These are phyloP conservation scores for Latrodectus hesperus DNA, from an alignment of 2,888 invertebrate species.

Conservation along the genomic window DNA sequence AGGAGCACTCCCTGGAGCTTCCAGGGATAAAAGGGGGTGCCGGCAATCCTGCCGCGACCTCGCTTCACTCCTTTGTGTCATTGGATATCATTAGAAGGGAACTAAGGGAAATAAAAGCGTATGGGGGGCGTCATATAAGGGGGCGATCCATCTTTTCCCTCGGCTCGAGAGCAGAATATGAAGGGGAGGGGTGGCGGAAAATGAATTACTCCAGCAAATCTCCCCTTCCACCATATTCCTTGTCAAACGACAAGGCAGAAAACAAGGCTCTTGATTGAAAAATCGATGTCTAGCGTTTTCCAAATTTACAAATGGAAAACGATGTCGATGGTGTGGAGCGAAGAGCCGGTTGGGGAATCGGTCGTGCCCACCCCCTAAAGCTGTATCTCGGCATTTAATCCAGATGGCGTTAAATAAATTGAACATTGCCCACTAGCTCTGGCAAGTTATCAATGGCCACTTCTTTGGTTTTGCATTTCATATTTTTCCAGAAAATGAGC, in stretches of 20 bases:
- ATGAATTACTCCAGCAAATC: conserved; percentile 43
- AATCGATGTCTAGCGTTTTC: conserved; percentile 55
- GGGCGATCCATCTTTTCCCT: conserved; percentile 56
- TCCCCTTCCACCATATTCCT: conserved; percentile 6
- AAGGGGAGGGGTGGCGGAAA: conserved; percentile 46
- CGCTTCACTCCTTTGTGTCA: conserved; percentile 50
- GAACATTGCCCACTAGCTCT: not conserved
- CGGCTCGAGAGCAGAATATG: conserved; percentile 32
- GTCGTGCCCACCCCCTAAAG: not conserved
- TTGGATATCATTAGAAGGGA: conserved; percentile 59
- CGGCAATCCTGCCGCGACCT: not conserved
- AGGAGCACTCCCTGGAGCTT: conserved; percentile 23
- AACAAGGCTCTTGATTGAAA: conserved; percentile 63
- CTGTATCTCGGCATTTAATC: conserved; percentile 43
- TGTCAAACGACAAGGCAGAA: conserved; percentile 56
- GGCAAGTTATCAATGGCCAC: not conserved
- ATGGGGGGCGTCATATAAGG: conserved; percentile 37
- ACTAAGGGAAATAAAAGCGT: conserved; percentile 49
- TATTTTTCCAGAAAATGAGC: not conserved
- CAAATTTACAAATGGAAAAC: conserved; percentile 56
- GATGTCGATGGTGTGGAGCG: conserved; percentile 17
- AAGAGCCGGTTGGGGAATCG: too few relatives aligned
- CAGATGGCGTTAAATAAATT: conserved; percentile 31
- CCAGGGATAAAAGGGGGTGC: conserved; percentile 21
- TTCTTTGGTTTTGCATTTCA: not conserved